These are phyloP conservation scores for Schizaphis graminum DNA, from an alignment of 2,888 invertebrate genomes.

Conservation along the genomic window DNA sequence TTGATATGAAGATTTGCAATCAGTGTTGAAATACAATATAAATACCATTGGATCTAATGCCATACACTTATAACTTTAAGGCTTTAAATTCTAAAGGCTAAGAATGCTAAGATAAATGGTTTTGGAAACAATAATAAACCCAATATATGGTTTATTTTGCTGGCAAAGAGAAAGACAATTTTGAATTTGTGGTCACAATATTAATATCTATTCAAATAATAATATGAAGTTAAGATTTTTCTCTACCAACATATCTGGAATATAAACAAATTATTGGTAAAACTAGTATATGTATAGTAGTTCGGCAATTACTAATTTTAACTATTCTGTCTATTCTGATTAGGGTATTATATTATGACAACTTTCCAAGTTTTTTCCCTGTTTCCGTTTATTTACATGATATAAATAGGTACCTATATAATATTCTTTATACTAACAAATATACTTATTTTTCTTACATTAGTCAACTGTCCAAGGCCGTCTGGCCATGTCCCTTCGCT, in stretches of 20 bases:
- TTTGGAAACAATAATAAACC: background rate
- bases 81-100: background rate
- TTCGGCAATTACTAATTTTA: background rate
- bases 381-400: background rate
- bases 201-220: background rate
- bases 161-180: background rate
- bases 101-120: too few species aligned
- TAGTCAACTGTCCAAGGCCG: constrained; percentile 68
- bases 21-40: background rate
- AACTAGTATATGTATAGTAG: background rate
- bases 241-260: background rate
- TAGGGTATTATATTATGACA: too few species aligned
- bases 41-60: background rate
- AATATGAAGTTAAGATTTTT: background rate
- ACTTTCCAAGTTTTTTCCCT: background rate
- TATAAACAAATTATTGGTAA: background rate
- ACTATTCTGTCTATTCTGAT: too few species aligned
- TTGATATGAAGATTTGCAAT: background rate
- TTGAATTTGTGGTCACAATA: background rate
- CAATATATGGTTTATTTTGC: background rate
- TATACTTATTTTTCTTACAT: constrained; percentile 66
- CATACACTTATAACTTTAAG: background rate
- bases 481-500: constrained; percentile 68
- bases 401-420: background rate
- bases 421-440: constrained; percentile 3